These are phyloP conservation scores for Pseudopipra pipra DNA, from an alignment of 2,113 vertebrate species.

Conservation along the genomic window DNA sequence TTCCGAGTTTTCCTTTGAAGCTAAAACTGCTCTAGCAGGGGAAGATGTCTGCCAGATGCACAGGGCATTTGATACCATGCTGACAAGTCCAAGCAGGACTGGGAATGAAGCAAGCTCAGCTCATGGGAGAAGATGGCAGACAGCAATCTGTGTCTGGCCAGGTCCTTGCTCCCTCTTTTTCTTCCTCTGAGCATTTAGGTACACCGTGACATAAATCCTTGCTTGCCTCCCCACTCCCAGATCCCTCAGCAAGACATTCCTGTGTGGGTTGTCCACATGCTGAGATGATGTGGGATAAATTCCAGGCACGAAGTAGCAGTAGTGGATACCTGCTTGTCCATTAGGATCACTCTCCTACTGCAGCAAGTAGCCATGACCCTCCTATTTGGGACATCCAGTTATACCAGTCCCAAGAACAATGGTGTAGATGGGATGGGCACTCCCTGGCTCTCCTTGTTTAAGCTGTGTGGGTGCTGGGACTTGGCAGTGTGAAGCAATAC, in stretches of 20 bases:
- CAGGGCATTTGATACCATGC: background rate
- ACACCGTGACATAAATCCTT: background rate
- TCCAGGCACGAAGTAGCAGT: background rate
- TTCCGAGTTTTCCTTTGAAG: constrained; percentile 43
- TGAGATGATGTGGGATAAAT: background rate
- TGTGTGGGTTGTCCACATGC: fast-evolving
- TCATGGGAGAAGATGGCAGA: background rate
- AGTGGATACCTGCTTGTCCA: background rate
- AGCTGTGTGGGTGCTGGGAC: background rate
- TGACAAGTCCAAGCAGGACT: background rate
- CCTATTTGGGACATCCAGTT: background rate
- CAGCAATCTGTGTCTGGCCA: background rate
- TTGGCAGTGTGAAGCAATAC: background rate
- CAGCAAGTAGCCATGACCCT: background rate
- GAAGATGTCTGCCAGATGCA: background rate
- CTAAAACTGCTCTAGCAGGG: background rate
- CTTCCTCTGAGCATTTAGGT: background rate
- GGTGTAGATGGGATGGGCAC: background rate
- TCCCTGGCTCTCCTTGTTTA: background rate
- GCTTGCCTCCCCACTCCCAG: background rate
- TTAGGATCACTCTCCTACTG: background rate
- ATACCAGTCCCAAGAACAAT: background rate
- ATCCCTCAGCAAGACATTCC: background rate
- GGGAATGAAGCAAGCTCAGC: background rate
- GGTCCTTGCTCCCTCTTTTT: background rate